phyloP scores from a whole-genome alignment of 2,888 invertebrate genomes.

The Ectemnius cavifrons region DNA sequence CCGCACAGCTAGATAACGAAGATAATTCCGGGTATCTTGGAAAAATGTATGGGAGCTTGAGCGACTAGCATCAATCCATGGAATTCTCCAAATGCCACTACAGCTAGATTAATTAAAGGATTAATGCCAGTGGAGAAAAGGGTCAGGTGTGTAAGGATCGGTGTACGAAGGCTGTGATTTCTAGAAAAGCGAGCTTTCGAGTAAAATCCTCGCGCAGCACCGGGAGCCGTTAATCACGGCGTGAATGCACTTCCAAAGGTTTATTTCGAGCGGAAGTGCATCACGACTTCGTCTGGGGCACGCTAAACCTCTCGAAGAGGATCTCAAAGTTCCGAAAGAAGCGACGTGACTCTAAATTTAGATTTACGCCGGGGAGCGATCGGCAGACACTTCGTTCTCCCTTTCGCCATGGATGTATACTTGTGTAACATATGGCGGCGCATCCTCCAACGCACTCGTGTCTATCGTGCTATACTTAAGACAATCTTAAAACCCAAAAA shows the following conservation, averaged over 20 bases:
- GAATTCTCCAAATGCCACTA: too few species aligned
- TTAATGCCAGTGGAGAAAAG: too few species aligned
- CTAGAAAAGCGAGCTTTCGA: slow-evolving; percentile 2
- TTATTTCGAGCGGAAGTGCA: slow-evolving; percentile 51
- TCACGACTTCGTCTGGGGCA: slow-evolving; percentile 24
- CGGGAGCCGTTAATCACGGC: slow-evolving; percentile 37
- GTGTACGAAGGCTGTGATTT: neutral
- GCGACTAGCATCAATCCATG: too few species aligned
- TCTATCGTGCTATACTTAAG: slow-evolving; percentile 3
- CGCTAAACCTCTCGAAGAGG: slow-evolving; percentile 19
- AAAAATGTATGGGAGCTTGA: too few species aligned
- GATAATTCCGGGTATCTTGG: neutral
- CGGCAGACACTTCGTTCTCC: neutral
- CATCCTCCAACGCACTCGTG: slow-evolving; percentile 10
- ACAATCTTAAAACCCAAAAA: neutral
- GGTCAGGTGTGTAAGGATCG: neutral
- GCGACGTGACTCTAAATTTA: slow-evolving; percentile 50
- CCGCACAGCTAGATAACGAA: neutral
- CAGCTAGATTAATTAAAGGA: too few species aligned
- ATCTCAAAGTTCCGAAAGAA: slow-evolving; percentile 35
- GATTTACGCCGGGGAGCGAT: slow-evolving; percentile 20
- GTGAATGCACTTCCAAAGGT: slow-evolving; percentile 40
- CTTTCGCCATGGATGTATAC: neutral
- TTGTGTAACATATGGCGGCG: slow-evolving; percentile 4
- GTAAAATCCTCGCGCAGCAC: slow-evolving; percentile 28